Evolutionary conservation across 2,888 invertebrate genomes (phyloP), one percentile per base, ranked within the genome.

Genomic region (Folsomia manolachei): DNA sequence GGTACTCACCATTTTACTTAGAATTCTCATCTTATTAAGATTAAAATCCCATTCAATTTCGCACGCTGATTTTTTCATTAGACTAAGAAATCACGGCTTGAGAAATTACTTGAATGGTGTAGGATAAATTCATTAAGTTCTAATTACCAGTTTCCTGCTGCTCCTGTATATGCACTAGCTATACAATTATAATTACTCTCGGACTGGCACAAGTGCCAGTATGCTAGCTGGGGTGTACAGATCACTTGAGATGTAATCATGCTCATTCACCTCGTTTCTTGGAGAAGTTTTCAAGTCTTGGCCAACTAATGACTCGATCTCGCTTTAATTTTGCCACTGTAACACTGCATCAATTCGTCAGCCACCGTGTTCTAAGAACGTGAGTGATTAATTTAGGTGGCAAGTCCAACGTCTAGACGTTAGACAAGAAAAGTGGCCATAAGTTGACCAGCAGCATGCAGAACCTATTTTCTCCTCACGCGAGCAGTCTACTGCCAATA

Each of bases 401-500:
- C 19, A 56, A 56, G n/a, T 56, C 11, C 7, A 56, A 56, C 56
- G 56, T 56, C 56, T 56, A 56, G 56, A 56, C 56, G 11, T 14
- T 56, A 19, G 56, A 56, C 56, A 56, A 19, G 56, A 14, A 56
- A 56, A 56, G 21, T 56, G n/a, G 56, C 18, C 56, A 56, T 19
- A 39, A 39, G 39, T 56, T 56, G 56, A 56, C 19, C 56, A 56
- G 56, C n/a, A n/a, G n/a, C n/a, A n/a, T n/a, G n/a, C n/a, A n/a
- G n/a, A n/a, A 56, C 56, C 56, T 56, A 56, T 56, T 56, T 56
- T 56, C 7, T 56, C 56, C 56, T 56, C 56, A 56, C 56, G 56
- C 56, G 21, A 56, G n/a, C 56, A 7, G 11, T 14, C 19, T n/a
- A 56, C 14, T 39, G 39, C 39, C 39, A 39, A 39, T 4, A 56